A percentile compares a stretch with the other conserved stretches of the same genome.
phyloP scores from a whole-genome alignment of 2,797 vertebrate species.

The Pteronotus mesoamericanus region DNA sequence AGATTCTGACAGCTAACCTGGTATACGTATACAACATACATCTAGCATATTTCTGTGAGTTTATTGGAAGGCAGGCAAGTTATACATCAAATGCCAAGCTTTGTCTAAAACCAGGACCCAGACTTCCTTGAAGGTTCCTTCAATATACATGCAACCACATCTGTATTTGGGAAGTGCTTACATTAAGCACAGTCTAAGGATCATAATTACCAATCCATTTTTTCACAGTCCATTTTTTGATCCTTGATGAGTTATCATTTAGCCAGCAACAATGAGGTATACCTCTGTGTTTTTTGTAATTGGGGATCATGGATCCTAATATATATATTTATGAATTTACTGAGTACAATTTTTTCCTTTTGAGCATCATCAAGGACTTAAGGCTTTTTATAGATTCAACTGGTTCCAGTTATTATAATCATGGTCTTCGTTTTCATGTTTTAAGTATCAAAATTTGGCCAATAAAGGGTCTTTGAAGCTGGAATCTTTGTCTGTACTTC shows the following conservation, averaged over 20 bases:
- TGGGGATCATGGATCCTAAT: background rate
- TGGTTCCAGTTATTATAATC: background rate
- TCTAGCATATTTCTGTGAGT: background rate
- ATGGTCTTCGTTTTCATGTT: background rate
- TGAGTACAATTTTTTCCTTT: background rate
- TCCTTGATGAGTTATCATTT: background rate
- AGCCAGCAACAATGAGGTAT: background rate
- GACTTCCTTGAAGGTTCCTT: background rate
- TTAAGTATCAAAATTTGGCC: background rate
- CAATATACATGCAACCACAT: background rate
- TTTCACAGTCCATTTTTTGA: background rate
- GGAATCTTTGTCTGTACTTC: background rate
- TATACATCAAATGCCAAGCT: background rate
- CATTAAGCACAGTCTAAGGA: background rate
- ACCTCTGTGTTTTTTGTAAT: background rate
- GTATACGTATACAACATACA: background rate
- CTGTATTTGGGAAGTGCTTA: background rate
- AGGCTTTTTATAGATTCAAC: background rate
- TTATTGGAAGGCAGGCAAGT: background rate
- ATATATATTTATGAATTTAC: background rate
- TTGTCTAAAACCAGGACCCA: background rate
- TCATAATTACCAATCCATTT: background rate
- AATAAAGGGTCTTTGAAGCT: background rate
- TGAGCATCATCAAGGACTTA: background rate
- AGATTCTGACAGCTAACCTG: background rate